A percentile compares a stretch with the other conserved stretches of the same genome.
Evolutionary conservation across 2,797 vertebrate species (phyloP).

Genomic region (Etheostoma nigrum): DNA sequence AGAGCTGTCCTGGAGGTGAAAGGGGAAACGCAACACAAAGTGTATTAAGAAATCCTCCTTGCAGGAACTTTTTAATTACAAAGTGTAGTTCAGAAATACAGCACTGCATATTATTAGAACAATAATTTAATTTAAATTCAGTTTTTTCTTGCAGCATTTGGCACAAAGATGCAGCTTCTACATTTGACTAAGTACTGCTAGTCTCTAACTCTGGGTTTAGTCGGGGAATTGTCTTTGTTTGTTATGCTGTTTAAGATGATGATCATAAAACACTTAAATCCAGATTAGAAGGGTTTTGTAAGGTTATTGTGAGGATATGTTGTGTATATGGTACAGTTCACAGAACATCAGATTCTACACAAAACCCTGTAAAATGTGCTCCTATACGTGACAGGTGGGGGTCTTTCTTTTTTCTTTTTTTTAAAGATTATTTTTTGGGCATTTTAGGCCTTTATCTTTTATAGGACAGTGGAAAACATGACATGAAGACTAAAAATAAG

Average conservation of each 20-base stretch:
- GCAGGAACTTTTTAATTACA: conserved; percentile 52
- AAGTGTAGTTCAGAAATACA: conserved; percentile 26
- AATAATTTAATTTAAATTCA: conserved; percentile 27
- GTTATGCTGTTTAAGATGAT: background rate
- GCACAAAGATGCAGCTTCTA: conserved; percentile 17
- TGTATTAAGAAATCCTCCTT: conserved; percentile 48
- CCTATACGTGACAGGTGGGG: background rate
- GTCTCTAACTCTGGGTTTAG: background rate
- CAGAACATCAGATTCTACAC: background rate
- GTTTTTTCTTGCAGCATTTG: conserved; percentile 11
- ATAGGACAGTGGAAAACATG: too few species aligned
- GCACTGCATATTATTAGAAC: conserved; percentile 36
- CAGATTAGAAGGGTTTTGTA: conserved; percentile 6
- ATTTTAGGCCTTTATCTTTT: too few species aligned
- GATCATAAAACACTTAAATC: background rate
- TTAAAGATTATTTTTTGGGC: too few species aligned
- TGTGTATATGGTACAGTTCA: conserved; percentile 5
- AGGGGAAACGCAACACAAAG: conserved; percentile 42
- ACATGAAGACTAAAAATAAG: background rate
- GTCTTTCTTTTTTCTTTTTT: background rate
- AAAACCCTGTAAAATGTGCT: conserved; percentile 15
- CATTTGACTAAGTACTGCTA: conserved; percentile 2
- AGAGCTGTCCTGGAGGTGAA: conserved; percentile 93
- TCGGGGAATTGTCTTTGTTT: conserved; percentile 1
- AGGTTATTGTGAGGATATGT: background rate